These are phyloP conservation scores for Oedothorax gibbosus DNA, from an alignment of 1,140 invertebrate species.

Conservation along the genomic window DNA sequence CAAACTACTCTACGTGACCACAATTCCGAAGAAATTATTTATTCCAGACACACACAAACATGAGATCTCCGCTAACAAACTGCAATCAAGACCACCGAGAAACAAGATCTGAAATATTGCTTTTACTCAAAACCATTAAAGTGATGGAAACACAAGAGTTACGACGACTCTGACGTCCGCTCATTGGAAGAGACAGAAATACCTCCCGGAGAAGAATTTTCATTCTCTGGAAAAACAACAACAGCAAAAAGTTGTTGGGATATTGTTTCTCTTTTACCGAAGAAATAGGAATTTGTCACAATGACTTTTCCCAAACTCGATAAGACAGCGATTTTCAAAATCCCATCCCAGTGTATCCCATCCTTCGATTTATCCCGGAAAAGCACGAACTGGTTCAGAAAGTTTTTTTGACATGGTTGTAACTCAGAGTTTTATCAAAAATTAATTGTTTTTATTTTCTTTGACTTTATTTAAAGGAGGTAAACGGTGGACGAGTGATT, in stretches of 20 bases:
- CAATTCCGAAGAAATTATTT: no score
- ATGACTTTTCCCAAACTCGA: slow-evolving; percentile 51
- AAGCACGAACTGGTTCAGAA: no score
- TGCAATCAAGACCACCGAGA: slow-evolving; percentile 31
- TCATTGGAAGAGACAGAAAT: slow-evolving; percentile 41
- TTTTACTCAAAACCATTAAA: slow-evolving; percentile 36
- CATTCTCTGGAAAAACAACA: background rate
- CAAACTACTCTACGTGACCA: no score
- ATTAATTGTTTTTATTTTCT: no score
- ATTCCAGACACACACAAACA: background rate
- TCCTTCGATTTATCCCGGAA: no score
- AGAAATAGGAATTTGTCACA: slow-evolving; percentile 48
- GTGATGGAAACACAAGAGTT: slow-evolving; percentile 43
- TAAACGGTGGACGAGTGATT: no score
- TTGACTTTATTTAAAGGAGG: no score
- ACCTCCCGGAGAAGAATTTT: background rate
- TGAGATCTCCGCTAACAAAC: slow-evolving; percentile 32
- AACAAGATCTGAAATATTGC: background rate
- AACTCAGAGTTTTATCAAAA: no score
- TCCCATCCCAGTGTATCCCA: background rate
- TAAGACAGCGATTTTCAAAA: slow-evolving; percentile 51
- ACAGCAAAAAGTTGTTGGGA: slow-evolving; percentile 11
- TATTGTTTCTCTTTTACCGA: slow-evolving; percentile 43
- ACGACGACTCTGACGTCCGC: slow-evolving; percentile 25
- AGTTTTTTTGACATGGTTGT: no score